Evolutionary conservation across 2,888 invertebrate genomes (phyloP).

Genomic region (Caenorhabditis uteleia): DNA sequence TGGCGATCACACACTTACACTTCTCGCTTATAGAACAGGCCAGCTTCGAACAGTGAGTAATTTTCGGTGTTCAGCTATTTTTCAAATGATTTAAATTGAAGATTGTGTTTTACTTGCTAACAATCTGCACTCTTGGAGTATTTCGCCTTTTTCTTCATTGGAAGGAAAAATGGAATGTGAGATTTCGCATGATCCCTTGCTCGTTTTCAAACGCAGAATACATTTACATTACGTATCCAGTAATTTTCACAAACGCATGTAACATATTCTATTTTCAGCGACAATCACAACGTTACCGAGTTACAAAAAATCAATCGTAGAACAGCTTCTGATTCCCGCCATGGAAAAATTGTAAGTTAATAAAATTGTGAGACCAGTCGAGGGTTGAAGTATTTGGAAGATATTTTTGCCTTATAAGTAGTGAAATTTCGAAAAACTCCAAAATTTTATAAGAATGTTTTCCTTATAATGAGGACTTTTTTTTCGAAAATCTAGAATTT

Average conservation of each 20-base stretch:
- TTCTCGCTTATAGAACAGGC: constrained; percentile 38
- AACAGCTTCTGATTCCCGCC: too few relatives aligned
- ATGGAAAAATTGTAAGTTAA: background rate
- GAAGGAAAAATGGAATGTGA: constrained; percentile 55
- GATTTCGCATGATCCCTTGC: constrained; percentile 46
- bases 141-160: constrained; percentile 65
- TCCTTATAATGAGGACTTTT: too few relatives aligned
- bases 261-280: constrained; percentile 29
- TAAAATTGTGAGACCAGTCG: too few relatives aligned
- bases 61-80: background rate
- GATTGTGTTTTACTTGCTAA: constrained; percentile 42
- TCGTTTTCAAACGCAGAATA: constrained; percentile 56
- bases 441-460: too few relatives aligned
- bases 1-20: constrained; percentile 41
- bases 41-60: constrained; percentile 27
- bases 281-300: constrained; percentile 43
- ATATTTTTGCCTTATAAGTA: too few relatives aligned
- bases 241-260: background rate
- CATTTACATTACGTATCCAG: constrained; percentile 57
- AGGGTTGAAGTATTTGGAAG: too few relatives aligned
- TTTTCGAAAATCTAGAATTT: too few relatives aligned
- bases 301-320: constrained; percentile 22
- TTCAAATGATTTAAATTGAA: constrained; percentile 9
- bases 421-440: too few relatives aligned
- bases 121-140: constrained; percentile 59